Evolutionary conservation across 2,113 vertebrate species (phyloP).

Genomic region (Drymodes brunneopygia): DNA sequence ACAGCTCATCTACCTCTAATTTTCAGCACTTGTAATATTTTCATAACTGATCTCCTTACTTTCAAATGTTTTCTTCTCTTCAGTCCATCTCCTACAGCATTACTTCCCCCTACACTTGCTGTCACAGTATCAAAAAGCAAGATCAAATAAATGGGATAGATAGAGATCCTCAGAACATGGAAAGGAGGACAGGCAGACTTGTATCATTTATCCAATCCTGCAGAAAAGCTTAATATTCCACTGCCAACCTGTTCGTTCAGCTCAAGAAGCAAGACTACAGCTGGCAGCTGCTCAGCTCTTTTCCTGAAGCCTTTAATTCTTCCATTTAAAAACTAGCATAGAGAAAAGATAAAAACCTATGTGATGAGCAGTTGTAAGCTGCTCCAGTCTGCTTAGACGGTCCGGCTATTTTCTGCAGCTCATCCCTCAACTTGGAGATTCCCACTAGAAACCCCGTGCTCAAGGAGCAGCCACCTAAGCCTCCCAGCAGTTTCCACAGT

Average conservation of each 20-base stretch:
- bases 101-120: not conserved
- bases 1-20: not conserved
- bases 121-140: not conserved
- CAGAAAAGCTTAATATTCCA: not conserved
- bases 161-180: not conserved
- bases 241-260: not conserved
- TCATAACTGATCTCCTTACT: not conserved
- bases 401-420: not conserved
- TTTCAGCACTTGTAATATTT: not conserved
- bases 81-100: not conserved
- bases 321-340: not conserved
- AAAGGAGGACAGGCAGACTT: not conserved
- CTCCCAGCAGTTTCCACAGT: not conserved
- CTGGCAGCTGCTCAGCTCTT: not conserved
- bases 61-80: not conserved
- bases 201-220: not conserved
- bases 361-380: not conserved
- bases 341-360: not conserved
- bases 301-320: not conserved
- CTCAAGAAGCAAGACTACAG: not conserved
- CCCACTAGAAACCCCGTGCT: not conserved
- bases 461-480: not conserved
- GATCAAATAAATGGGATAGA: not conserved
- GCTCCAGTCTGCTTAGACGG: not conserved
- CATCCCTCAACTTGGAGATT: fast-evolving